phyloP scores from a whole-genome alignment of 2,113 vertebrate species.

The Tyto alba region DNA sequence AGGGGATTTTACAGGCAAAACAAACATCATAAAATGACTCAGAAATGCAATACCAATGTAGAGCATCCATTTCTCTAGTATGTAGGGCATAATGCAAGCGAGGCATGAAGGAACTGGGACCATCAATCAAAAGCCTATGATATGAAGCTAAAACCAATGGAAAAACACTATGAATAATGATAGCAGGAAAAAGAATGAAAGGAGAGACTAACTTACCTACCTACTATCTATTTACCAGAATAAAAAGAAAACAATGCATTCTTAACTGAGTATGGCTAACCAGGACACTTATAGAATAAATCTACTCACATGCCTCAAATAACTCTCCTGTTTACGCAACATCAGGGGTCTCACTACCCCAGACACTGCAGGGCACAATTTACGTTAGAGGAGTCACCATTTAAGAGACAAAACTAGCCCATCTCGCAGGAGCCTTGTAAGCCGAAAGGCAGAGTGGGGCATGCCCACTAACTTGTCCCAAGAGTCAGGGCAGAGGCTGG shows the following conservation, averaged over 20 bases:
- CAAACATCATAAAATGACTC: neutral
- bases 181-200: neutral
- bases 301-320: neutral
- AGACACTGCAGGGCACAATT: neutral
- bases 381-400: neutral
- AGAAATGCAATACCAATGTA: neutral
- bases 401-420: neutral
- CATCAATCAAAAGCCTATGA: neutral
- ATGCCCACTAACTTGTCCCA: accelerated
- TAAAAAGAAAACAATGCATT: neutral
- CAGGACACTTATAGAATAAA: neutral
- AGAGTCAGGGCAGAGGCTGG: neutral
- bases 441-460: neutral
- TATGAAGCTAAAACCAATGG: neutral
- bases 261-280: neutral
- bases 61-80: neutral
- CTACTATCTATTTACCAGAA: neutral
- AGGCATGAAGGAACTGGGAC: neutral
- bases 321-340: neutral
- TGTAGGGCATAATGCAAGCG: accelerated
- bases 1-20: neutral
- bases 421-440: neutral
- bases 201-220: neutral
- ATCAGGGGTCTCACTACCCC: accelerated
- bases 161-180: neutral